These are phyloP conservation scores for Synergus gifuensis DNA, from an alignment of 2,888 invertebrate species.

Conservation along the genomic window DNA sequence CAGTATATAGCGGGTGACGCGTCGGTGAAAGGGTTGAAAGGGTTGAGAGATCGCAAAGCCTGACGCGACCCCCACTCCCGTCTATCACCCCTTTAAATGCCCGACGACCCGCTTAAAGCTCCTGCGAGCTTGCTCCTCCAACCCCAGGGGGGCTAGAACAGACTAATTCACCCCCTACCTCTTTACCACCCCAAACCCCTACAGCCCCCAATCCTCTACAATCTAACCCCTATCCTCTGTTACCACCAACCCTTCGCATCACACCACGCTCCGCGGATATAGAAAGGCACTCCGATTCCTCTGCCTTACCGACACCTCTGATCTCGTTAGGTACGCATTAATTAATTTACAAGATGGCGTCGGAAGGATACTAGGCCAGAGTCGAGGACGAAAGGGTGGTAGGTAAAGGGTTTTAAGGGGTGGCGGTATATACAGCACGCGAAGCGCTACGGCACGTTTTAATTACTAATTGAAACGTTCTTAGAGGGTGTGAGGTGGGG, in stretches of 20 bases:
- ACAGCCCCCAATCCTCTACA: background rate
- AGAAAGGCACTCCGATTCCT: conserved; percentile 62
- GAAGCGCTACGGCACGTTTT: conserved; percentile 66
- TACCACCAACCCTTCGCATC: conserved; percentile 33
- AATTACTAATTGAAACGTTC: conserved; percentile 73
- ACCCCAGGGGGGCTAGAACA: conserved; percentile 57
- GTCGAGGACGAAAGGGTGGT: conserved; percentile 38
- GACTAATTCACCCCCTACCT: conserved; percentile 69
- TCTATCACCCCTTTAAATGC: conserved; percentile 47
- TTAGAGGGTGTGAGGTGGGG: conserved; percentile 40
- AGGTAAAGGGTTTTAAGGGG: conserved; percentile 28
- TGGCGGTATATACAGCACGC: conserved; percentile 53
- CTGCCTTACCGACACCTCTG: conserved; percentile 74
- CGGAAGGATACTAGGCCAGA: conserved; percentile 44
- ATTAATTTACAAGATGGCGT: conserved; percentile 75
- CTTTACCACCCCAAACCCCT: background rate
- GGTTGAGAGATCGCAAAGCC: conserved; percentile 62
- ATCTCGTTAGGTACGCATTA: conserved; percentile 75
- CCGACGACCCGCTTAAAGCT: conserved; percentile 47
- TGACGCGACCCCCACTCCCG: conserved; percentile 56
- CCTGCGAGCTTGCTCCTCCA: conserved; percentile 45
- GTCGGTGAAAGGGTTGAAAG: conserved; percentile 72
- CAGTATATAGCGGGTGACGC: conserved; percentile 64
- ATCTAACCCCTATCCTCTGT: conserved; percentile 19
- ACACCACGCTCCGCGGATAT: conserved; percentile 53